A percentile compares a stretch with the other conserved stretches of the same genome.
Conservation (phyloP, 2,797 vertebrate species). For the Acanthiza pusilla region DNA sequence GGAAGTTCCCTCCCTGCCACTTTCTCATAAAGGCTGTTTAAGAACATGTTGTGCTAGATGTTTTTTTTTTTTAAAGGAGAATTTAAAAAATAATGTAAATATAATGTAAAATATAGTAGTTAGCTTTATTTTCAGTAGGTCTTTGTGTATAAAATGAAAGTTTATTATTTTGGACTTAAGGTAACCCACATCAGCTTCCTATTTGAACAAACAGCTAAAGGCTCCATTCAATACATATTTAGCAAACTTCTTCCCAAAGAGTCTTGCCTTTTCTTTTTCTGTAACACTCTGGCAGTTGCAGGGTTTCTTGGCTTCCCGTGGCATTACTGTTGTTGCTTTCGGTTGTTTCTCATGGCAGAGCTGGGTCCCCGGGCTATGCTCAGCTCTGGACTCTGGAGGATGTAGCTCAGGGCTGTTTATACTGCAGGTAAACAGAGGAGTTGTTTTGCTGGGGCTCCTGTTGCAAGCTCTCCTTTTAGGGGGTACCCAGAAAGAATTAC, state of each 20-base stretch:
- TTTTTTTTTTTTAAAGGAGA: too few species aligned
- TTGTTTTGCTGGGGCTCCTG: not conserved
- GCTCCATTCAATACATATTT: not conserved
- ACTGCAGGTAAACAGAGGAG: not conserved
- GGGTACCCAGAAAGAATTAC: not conserved
- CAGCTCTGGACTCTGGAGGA: not conserved
- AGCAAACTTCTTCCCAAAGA: not conserved
- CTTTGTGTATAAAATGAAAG: not conserved
- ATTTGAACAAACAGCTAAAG: not conserved
- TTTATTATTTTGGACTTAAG: not conserved
- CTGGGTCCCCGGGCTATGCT: not conserved
- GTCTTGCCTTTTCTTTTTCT: not conserved
- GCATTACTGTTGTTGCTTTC: not conserved
- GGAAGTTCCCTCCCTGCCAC: constrained; percentile 8
- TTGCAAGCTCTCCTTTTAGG: not conserved
- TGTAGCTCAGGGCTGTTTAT: not conserved
- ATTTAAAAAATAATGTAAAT: not conserved
- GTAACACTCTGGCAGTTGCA: not conserved
- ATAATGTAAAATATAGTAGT: not conserved
- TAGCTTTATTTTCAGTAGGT: not conserved
- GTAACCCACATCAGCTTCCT: not conserved
- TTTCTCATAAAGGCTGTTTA: not conserved
- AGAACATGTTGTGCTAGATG: not conserved
- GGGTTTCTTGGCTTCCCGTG: not conserved
- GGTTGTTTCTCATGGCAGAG: not conserved